Base-by-base conservation (phyloP, 2,797 vertebrate genomes). In the Poeciliopsis paucimaculata region DNA sequence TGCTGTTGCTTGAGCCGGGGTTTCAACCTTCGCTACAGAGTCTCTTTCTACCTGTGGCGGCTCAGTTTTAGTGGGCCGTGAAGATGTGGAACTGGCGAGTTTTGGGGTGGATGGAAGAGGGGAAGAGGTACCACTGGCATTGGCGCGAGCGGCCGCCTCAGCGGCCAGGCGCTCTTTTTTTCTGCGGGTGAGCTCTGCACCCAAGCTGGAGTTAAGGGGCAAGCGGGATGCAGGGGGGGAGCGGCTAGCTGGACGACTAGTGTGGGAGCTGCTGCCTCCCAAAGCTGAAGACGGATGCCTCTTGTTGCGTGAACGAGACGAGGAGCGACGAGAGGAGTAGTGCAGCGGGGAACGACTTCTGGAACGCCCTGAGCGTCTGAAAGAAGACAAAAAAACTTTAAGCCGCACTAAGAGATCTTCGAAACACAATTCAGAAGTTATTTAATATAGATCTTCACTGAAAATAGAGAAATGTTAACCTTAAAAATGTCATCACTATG, bases 121-220 rank as follows among this genome's bases (percentile, higher is more conserved):
- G 89, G 8, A 62, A 75, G 94, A 8, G 75, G 94, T 43, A 70
- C 95, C 73, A 77, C 94, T 46, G 75, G 95, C 70, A 84, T 94
- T 79, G 92, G 96, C 82, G 73, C 96, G 86, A 6, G 97, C 97
- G 0, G 97, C 97, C 0, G 97, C 97, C 0, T 97, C 97, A 0
- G 97, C 98, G 0, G 98, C 97, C 45, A 97, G 97, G 2, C 98
- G 96, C 82, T 99, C 98, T 92, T 98, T 99, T 88, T 99, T 99
- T 89, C 96, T 97, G 53, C 98, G 96, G 84, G 94, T 99, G 75
- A 99, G 96, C 91, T 99, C 98, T 5, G 98, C 98, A 28, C 98
- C 98, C 18, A 99, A 94, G 81, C 98, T 99, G 84, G 98, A 99
- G 90, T 97, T 97, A 20, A 99, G 95, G 0, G 98, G 98, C 72